phyloP scores from a whole-genome alignment of 2,113 vertebrate genomes.

The Pseudopodoces humilis region DNA sequence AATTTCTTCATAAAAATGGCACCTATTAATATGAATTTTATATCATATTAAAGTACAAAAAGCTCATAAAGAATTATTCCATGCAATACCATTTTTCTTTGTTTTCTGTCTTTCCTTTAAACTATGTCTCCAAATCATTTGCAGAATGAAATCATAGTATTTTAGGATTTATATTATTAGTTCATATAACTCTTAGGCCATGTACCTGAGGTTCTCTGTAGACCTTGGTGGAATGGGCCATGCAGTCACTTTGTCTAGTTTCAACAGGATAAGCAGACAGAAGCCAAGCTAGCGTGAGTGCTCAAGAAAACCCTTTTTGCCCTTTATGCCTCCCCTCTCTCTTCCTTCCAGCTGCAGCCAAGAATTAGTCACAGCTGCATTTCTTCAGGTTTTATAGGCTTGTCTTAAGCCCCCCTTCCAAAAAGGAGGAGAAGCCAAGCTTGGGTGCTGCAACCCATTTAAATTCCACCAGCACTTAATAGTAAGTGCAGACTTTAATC shows the following conservation, averaged over 20 bases:
- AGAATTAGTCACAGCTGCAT: constrained; percentile 38
- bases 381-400: constrained; percentile 32
- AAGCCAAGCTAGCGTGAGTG: not conserved
- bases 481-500: constrained; percentile 11
- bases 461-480: not conserved
- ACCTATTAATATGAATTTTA: constrained; percentile 54
- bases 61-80: not conserved
- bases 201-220: not conserved
- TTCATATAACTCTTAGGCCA: not conserved
- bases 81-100: constrained; percentile 45
- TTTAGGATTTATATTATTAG: constrained; percentile 33
- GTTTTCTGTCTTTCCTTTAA: constrained; percentile 36
- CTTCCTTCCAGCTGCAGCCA: not conserved
- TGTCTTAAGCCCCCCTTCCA: not conserved
- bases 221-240: not conserved
- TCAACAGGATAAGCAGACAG: not conserved
- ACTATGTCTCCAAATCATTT: not conserved
- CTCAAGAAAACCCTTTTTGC: not conserved
- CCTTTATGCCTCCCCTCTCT: not conserved
- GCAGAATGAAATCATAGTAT: constrained; percentile 47
- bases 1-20: constrained; percentile 49
- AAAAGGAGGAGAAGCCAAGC: constrained; percentile 1
- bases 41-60: constrained; percentile 40
- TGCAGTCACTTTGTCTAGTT: not conserved
- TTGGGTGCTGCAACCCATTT: not conserved